Evolutionary conservation across 2,888 invertebrate species (phyloP), one percentile per base, ranked within the genome.

Genomic region (Drosophila testacea): DNA sequence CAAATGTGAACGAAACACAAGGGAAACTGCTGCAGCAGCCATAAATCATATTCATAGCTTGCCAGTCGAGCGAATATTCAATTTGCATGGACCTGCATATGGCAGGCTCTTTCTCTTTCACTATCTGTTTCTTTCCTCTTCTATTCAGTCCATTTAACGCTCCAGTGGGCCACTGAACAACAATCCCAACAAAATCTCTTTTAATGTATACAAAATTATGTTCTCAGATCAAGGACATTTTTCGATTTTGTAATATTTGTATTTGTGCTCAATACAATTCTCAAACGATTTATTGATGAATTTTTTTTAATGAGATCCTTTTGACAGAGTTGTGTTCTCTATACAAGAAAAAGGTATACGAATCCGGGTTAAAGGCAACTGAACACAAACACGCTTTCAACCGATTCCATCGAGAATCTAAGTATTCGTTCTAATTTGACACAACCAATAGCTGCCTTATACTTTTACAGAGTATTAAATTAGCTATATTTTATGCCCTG

Each of bases 11-110:
- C 50, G 38, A 16, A 32, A 7, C 16, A 27, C 11, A 22, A 11
- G 39, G 50, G 44, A 59, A 59, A 44, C 65, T 46, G 60, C 42
- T 54, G 61, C 65, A 46, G 62, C 55, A 39, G 42, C 44, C 41
- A 69, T 75, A 84, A 84, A 81, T 81, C 82, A 81, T 69, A 75
- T 81, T 87, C 82, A 81, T 81, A 74, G 82, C 71, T 65, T 79
- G 56, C 52, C 79, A 50, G 66, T 16, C 56, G 51, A 66, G 38
- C 59, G 46, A 63, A 34, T 65, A 69, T 64, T 64, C 52, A 64
- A 75, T 78, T 78, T 78, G 56, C 63, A 73, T 68, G 34, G 6
- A 39, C 28, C 64, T 64, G 79, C 56, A 57, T 39, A 41, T 57
- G 56, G 28, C 59, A 63, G 52, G 13, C 52, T 44, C 44, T 11